Base-by-base conservation (phyloP, 2,113 vertebrate genomes). In the Excalfactoria chinensis region DNA sequence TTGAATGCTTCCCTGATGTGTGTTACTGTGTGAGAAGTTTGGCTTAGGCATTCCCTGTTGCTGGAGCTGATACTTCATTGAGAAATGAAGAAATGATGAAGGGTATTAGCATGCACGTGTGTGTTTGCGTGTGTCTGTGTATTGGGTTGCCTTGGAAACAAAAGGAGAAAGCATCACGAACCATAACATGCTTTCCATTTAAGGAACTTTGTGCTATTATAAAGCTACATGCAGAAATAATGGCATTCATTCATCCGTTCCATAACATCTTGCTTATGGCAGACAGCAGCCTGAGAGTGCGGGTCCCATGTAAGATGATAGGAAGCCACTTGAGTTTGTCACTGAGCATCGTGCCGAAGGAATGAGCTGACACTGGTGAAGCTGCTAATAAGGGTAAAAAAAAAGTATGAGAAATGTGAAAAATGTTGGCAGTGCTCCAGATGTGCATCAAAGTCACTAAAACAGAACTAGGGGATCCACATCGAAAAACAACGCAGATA, bases 141-240 rank as follows among this genome's bases (percentile, higher is more conserved):
- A 11, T 19, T 6, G 81, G 40, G 87, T 95, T 86, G 74, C 78
- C 93, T 91, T 94, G 91, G 91, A 91, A 94, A 92, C 87, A 12
- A 35, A 55, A 43, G 69, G 74, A 92, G 81, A 56, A 19, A 77
- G 59, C 7, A 0, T 63, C 74, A 18, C 16, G 71, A 58, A 55
- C 48, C 70, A 66, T 44, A 48, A 46, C 41, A 72, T 16, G 51
- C 64, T 76, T 92, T 55, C 84, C 74, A 51, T 82, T 94, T 37
- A 62, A 67, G 71, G 77, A 94, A 63, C 28, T n/a, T 79, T 19
- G 81, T 82, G 81, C 81, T 70, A 6, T 76, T 87, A 71, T 79
- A 30, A 83, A 82, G 53, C 40, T 58, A 41, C 49, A 8, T 3
- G 19, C 15, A 56, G 68, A 95, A 87, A 82, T 37, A 44, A 91